Evolutionary conservation across 2,888 invertebrate species (phyloP).

Genomic region (Siphlonurus alternatus): DNA sequence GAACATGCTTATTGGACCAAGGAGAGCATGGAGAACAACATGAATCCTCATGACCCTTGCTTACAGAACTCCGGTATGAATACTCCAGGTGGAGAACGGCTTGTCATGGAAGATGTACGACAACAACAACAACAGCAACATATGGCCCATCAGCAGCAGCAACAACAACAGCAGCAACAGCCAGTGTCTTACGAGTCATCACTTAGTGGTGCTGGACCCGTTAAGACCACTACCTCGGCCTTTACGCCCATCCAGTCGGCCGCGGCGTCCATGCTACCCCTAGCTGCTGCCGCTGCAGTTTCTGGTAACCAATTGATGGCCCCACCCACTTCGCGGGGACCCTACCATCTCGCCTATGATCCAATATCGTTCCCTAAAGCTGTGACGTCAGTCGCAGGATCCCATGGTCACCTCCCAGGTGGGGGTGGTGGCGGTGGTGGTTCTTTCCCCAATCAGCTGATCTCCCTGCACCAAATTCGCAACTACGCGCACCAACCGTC

Average conservation of each 20-base stretch:
- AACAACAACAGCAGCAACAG: conserved; percentile 11
- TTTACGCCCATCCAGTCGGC: conserved; percentile 82
- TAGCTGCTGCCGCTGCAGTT: conserved; percentile 27
- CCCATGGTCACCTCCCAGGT: conserved; percentile 14
- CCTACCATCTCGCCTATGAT: conserved; percentile 53
- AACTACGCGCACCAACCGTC: conserved; percentile 90
- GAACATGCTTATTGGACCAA: background rate
- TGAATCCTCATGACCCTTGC: conserved; percentile 13
- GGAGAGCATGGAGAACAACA: conserved; percentile 14
- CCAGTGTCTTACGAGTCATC: conserved; percentile 13
- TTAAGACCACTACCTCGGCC: conserved; percentile 58
- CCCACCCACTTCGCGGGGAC: conserved; percentile 20
- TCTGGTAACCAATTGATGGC: conserved; percentile 27
- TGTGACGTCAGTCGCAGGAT: background rate
- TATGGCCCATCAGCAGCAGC: conserved; percentile 17
- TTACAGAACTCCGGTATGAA: conserved; percentile 26
- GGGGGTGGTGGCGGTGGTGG: conserved; percentile 13
- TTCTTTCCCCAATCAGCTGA: conserved; percentile 77
- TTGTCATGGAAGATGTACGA: conserved; percentile 13
- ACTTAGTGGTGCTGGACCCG: conserved; percentile 26
- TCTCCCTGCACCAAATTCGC: conserved; percentile 89
- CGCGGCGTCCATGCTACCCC: conserved; percentile 50
- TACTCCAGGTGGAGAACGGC: conserved; percentile 14
- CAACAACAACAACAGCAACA: conserved; percentile 14
- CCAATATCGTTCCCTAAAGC: conserved; percentile 75